Evolutionary conservation across 2,113 vertebrate species (phyloP).

Genomic region (Anoplopoma fimbria): DNA sequence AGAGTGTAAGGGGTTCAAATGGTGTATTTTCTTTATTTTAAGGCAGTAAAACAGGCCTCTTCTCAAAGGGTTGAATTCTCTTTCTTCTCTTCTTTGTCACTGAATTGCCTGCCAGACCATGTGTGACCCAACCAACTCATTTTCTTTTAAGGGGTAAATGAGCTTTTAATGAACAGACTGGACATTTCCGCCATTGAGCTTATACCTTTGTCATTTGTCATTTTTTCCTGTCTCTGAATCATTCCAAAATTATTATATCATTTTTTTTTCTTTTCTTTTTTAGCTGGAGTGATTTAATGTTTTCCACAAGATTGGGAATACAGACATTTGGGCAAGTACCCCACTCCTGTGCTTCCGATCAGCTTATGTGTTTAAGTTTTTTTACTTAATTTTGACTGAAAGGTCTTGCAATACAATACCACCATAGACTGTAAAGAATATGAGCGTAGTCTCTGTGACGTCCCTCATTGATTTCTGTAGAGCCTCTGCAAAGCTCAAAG

Average conservation of each 20-base stretch:
- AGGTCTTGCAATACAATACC: not conserved
- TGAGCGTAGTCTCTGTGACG: not conserved
- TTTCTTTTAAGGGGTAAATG: constrained; percentile 49
- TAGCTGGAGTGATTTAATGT: not conserved
- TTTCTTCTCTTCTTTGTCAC: constrained; percentile 36
- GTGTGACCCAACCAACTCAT: constrained; percentile 43
- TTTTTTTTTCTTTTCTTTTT: not conserved
- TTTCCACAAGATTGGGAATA: not conserved
- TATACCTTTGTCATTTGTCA: constrained; percentile 49
- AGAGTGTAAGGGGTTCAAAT: constrained; percentile 7
- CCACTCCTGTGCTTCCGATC: not conserved
- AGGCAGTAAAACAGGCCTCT: constrained; percentile 28
- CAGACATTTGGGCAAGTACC: not conserved
- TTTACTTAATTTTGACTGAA: not conserved
- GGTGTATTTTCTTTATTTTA: constrained; percentile 48
- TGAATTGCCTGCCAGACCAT: constrained; percentile 46
- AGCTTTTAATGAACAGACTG: constrained; percentile 64
- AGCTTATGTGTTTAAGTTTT: not conserved
- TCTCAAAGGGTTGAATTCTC: constrained; percentile 19
- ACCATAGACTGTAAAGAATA: not conserved
- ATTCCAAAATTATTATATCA: not conserved
- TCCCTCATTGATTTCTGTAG: too few relatives aligned
- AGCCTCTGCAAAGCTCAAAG: too few relatives aligned
- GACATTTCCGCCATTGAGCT: constrained; percentile 48
- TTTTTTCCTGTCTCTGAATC: not conserved